phyloP scores from a whole-genome alignment of 2,113 vertebrate genomes.

The Bufo gargarizans region DNA sequence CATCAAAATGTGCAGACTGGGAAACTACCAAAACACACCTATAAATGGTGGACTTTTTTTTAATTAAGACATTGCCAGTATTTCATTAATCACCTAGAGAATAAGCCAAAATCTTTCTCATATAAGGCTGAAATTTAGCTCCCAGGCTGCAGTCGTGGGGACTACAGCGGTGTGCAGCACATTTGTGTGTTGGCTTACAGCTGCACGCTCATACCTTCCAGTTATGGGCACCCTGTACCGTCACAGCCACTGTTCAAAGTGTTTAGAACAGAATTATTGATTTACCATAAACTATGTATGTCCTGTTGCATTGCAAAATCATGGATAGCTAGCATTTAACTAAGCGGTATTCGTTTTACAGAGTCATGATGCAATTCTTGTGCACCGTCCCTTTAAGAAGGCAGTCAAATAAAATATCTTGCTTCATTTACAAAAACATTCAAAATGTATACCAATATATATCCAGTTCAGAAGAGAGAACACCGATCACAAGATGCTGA shows the following conservation, averaged over 20 bases:
- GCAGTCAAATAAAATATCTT: not conserved
- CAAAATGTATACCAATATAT: not conserved
- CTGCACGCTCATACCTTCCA: not conserved
- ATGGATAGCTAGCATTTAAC: not conserved
- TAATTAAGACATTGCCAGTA: too few relatives aligned
- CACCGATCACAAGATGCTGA: not conserved
- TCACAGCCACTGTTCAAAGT: not conserved
- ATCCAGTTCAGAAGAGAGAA: slow-evolving; percentile 6
- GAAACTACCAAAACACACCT: too few relatives aligned
- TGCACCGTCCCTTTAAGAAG: not conserved
- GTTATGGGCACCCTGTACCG: not conserved
- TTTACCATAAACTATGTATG: not conserved
- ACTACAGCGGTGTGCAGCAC: too few relatives aligned
- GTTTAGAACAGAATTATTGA: not conserved
- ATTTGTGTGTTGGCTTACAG: not conserved
- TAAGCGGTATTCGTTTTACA: not conserved
- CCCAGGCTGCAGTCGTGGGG: not conserved
- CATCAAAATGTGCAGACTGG: too few relatives aligned
- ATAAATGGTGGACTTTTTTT: too few relatives aligned
- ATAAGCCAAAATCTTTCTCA: too few relatives aligned
- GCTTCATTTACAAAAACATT: not conserved
- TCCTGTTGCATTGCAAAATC: not conserved
- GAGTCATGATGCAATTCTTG: not conserved
- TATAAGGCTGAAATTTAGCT: not conserved
- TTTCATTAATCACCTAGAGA: too few relatives aligned